Conservation (phyloP, 2,888 invertebrate species). For the Aromia moschata region DNA sequence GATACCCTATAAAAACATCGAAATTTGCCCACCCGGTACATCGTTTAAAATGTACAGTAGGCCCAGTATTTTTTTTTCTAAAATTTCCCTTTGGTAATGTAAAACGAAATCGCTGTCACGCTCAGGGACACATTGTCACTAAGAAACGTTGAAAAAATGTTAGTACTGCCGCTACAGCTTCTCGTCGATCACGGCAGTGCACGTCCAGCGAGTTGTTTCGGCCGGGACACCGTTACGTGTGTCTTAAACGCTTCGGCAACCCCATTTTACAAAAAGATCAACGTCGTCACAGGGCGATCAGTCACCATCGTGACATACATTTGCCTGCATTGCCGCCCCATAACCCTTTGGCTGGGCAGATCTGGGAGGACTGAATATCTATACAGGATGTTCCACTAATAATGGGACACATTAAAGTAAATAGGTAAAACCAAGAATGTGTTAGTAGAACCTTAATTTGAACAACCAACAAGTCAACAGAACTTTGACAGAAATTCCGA, state of each 20-base stretch:
- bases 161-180: conserved; percentile 14
- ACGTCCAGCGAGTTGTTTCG: conserved; percentile 39
- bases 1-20: no score
- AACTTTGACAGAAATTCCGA: no score
- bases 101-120: conserved; percentile 39
- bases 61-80: conserved; percentile 8
- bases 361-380: no score
- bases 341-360: no score
- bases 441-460: no score
- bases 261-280: conserved; percentile 33
- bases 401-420: no score
- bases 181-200: conserved; percentile 26
- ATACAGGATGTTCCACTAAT: no score
- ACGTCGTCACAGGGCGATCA: conserved; percentile 13
- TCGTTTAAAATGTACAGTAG: conserved; percentile 16
- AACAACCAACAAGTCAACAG: no score
- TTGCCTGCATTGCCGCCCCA: no score
- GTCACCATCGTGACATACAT: no score
- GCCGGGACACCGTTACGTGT: conserved; percentile 38
- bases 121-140: conserved; percentile 32
- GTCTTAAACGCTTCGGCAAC: conserved; percentile 39
- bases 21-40: no score
- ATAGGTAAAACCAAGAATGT: no score
- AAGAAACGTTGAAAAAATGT: conserved; percentile 25
- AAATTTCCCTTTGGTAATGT: conserved; percentile 33